Base-by-base conservation (phyloP, 2,113 vertebrate genomes). In the Oryzias woworae region DNA sequence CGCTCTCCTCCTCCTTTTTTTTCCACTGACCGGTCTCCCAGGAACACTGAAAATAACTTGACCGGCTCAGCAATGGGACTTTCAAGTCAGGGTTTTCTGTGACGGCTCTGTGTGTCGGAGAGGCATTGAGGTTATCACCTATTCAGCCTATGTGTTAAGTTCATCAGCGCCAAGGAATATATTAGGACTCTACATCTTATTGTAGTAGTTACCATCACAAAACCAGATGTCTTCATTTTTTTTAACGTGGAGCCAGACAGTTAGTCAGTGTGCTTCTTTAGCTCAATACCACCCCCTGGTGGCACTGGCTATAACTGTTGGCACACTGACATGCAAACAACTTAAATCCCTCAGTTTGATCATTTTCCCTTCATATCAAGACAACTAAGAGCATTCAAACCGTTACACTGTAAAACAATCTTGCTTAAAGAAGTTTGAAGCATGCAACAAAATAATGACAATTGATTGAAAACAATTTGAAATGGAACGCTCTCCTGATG, bases 251-350 rank as follows among this genome's bases (percentile, higher is more conserved):
- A 69, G 74, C 86, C 85, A 86, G 84, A 89, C 87, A 71, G 64
- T 48, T 66, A 82, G 66, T 64, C 42, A 52, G 70, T 59, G 61
- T 8, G 75, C 53, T 87, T 86, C 15, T 78, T 81, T 69, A 89
- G 92, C 92, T 91, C 92, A 91, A 92, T 87, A 92, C n/a, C 92
- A 86, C 91, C 92, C 85, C 90, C 92, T 88, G 86, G 91, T 90
- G 92, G 91, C 63, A 62, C 57, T 73, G 62, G n/a, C 20, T 14
- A 52, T 80, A n/a, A 51, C 55, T 62, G 80, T 77, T 83, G 82
- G 85, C 80, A 85, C 78, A 76, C 74, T 84, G 61, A 82, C 71
- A 84, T 80, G 66, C 69, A 87, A 88, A 82, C 76, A 85, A 81
- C 78, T 77, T 48, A 80, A 81, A 75, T 71, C 78, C 50, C 60